Evolutionary conservation across 2,888 invertebrate species (phyloP).

Genomic region (Mayetiola destructor): DNA sequence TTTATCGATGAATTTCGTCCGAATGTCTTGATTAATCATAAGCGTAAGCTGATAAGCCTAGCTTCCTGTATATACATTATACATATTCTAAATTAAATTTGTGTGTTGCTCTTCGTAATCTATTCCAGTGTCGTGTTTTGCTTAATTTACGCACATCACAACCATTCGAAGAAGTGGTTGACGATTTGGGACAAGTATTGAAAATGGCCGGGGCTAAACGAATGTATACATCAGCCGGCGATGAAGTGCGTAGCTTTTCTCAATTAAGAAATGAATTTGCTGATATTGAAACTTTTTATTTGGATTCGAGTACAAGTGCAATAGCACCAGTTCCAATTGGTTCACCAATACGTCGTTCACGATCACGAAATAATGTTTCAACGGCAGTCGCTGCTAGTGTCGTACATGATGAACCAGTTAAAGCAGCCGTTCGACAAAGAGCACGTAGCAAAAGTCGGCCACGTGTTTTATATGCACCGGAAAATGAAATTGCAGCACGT

Average conservation of each 20-base stretch:
- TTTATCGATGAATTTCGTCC: no score
- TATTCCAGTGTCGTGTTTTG: slow-evolving; percentile 72
- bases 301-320: slow-evolving; percentile 41
- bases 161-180: slow-evolving; percentile 85
- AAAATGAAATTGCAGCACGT: slow-evolving; percentile 63
- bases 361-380: slow-evolving; percentile 38
- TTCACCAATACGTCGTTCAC: slow-evolving; percentile 48
- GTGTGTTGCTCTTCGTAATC: no score
- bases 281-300: slow-evolving; percentile 80
- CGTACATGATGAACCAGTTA: slow-evolving; percentile 35
- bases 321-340: slow-evolving; percentile 40
- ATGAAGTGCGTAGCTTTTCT: slow-evolving; percentile 88
- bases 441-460: slow-evolving; percentile 76
- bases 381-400: slow-evolving; percentile 36
- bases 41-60: no score
- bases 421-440: slow-evolving; percentile 42
- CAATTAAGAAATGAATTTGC: slow-evolving; percentile 85
- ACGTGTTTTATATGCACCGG: slow-evolving; percentile 67
- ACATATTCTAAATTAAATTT: no score
- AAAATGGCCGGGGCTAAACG: slow-evolving; percentile 82
- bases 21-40: no score
- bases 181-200: slow-evolving; percentile 82
- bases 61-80: no score
- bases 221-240: slow-evolving; percentile 83
- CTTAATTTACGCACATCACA: slow-evolving; percentile 83